Conservation (phyloP, 2,797 vertebrate species). For the Hapalemur alaotrensis region DNA sequence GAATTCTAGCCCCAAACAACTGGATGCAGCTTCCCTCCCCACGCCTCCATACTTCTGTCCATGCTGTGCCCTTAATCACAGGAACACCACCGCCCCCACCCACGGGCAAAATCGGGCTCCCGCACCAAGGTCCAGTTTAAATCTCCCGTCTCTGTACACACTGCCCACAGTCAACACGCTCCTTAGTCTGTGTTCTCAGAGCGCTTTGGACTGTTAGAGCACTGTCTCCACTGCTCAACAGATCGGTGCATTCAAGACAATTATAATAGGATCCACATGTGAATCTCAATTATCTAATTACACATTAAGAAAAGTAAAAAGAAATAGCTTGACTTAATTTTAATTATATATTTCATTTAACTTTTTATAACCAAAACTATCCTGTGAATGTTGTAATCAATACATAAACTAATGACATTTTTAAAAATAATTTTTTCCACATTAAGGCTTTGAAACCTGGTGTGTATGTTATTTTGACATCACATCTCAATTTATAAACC, state of each 20-base stretch:
- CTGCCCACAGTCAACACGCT: not conserved
- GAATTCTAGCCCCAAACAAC: not conserved
- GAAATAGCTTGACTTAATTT: constrained; percentile 7
- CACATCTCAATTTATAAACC: not conserved
- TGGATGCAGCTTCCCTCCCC: not conserved
- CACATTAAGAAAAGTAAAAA: constrained; percentile 1
- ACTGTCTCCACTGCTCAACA: too few species aligned
- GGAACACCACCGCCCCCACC: not conserved
- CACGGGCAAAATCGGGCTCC: not conserved
- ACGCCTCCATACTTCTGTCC: not conserved
- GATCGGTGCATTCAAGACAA: not conserved
- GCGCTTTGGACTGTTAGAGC: not conserved
- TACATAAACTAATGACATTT: not conserved
- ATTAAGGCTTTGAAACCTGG: not conserved
- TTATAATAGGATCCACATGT: not conserved
- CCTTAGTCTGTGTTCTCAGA: not conserved
- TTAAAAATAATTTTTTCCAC: not conserved
- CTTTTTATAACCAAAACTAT: not conserved
- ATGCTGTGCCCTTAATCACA: fast-evolving
- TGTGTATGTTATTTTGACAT: not conserved
- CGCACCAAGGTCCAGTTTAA: not conserved
- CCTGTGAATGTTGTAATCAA: not conserved
- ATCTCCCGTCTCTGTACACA: not conserved
- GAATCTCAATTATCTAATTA: not conserved
- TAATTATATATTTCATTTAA: constrained; percentile 27